phyloP scores from a whole-genome alignment of 2,797 vertebrate species.

The Falco biarmicus region DNA sequence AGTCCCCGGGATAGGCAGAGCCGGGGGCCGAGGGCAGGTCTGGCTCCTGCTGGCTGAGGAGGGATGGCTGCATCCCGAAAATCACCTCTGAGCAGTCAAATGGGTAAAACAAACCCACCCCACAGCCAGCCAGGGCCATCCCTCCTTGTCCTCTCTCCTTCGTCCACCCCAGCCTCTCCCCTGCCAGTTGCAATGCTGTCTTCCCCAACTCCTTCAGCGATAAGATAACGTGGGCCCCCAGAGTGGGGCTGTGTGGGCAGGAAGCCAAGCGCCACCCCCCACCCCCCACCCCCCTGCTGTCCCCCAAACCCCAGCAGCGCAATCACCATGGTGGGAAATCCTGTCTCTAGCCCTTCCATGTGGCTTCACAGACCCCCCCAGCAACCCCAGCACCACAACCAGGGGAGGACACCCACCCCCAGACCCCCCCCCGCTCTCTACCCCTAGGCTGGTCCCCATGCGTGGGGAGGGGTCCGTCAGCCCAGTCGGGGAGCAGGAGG shows the following conservation, averaged over 20 bases:
- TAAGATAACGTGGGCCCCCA: neutral
- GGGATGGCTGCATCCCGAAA: neutral
- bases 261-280: neutral
- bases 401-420: neutral
- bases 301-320: neutral
- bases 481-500: neutral
- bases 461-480: neutral
- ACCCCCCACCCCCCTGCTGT: accelerated
- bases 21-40: neutral
- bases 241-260: neutral
- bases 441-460: neutral
- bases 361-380: neutral
- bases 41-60: neutral
- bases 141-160: neutral
- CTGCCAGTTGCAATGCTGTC: too few species aligned
- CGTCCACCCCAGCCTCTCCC: neutral
- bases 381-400: neutral
- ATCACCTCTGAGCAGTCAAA: neutral
- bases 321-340: neutral
- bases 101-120: neutral
- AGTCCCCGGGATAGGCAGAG: neutral
- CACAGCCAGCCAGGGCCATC: too few species aligned
- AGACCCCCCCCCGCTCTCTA: neutral
- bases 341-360: neutral
- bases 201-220: neutral